A percentile compares a stretch with the other conserved stretches of the same genome.
Evolutionary conservation across 2,888 invertebrate genomes (phyloP).

Genomic region (Gymnocheta viridis): DNA sequence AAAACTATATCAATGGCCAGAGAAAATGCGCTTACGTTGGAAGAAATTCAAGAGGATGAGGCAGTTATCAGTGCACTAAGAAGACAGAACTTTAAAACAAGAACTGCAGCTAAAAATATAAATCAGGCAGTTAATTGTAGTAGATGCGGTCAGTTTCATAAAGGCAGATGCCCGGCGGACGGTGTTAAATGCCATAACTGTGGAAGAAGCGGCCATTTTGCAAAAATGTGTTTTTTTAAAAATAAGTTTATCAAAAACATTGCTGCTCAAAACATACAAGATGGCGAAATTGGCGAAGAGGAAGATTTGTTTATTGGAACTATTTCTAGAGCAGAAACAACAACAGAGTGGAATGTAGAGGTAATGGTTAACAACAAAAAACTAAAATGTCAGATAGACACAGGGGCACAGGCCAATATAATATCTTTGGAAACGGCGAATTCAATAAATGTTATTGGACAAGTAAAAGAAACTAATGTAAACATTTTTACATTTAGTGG

Average conservation of each 20-base stretch:
- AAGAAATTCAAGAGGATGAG: constrained; percentile 15
- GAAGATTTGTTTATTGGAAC: constrained; percentile 1
- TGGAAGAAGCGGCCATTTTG: background rate
- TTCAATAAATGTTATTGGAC: background rate
- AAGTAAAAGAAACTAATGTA: constrained; percentile 11
- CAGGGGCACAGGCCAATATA: background rate
- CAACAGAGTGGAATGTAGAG: background rate
- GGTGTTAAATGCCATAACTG: constrained; percentile 1
- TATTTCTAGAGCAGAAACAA: background rate
- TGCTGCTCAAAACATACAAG: background rate
- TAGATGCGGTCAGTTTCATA: constrained; percentile 2
- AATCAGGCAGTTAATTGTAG: background rate
- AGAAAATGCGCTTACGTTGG: constrained; percentile 13
- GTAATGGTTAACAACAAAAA: background rate
- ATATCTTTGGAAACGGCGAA: constrained; percentile 25
- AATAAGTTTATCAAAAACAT: background rate
- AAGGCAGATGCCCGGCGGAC: background rate
- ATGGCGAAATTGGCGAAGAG: background rate
- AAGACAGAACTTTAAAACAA: background rate
- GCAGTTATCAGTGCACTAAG: background rate
- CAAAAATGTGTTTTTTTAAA: constrained; percentile 6
- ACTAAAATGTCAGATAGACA: background rate
- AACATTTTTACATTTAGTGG: constrained; percentile 63
- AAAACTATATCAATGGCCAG: no score
- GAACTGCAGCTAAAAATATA: background rate